Base-by-base conservation (phyloP, 2,797 vertebrate species). In the Thripadectes ignobilis region DNA sequence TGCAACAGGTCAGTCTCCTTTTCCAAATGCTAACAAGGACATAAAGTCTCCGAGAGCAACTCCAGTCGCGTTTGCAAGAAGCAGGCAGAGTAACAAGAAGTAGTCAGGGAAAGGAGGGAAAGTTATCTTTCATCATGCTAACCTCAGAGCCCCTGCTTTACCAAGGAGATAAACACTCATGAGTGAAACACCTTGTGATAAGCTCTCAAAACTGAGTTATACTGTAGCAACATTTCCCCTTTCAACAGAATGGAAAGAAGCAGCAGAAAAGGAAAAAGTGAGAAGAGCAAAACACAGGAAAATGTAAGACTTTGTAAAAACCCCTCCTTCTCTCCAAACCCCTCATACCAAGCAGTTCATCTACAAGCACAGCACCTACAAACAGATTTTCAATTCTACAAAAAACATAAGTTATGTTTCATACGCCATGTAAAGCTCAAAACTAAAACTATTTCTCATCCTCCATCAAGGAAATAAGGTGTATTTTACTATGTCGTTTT, bases 151-250 rank as follows among this genome's bases (percentile, higher is more conserved):
- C 38, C 22, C 29, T n/a, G 49, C 48, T 78, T 65, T 46, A 81
- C 22, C 20, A 49, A 38, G 0, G 8, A 67, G 27, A 86, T 45
- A 80, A n/a, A 39, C 0, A 0, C 0, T 6, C 38, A 84, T 45
- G 12, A 63, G 55, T 24, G 32, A 85, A 88, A 80, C 9, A 22
- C 6, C 46, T 75, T 39, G 19, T 46, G 36, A 72, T 49, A 96
- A 85, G 5, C 21, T 14, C 51, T 85, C 74, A 91, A 46, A 88
- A 66, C 14, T 21, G 15, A 3, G 21, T 43, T 59, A 52, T 39
- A 57, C 36, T 62, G 14, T 12, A 78, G 61, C 58, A 90, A 67
- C 23, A 66, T 36, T 77, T 88, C n/a, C 85, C 61, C 1, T 84
- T 85, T 81, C 73, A 93, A 59, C 22, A 48, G 55, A 41, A 57